A percentile compares a stretch with the other conserved stretches of the same genome.
Conservation (phyloP, 2,113 vertebrate genomes). For the Puffinus mauretanicus region DNA sequence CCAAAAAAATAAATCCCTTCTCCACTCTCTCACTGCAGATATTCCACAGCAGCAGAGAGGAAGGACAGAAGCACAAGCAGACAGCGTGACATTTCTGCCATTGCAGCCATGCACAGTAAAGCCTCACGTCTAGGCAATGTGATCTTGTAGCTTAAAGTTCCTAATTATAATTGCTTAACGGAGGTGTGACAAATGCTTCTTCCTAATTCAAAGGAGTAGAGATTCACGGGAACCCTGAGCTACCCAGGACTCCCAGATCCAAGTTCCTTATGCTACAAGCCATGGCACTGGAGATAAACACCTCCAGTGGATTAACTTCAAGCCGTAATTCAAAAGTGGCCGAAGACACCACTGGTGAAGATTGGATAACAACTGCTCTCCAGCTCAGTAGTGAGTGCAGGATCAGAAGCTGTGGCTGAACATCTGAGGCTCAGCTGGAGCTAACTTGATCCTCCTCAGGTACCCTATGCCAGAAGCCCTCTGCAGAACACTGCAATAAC, state of each 20-base stretch:
- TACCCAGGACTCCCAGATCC: neutral
- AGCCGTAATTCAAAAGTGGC: neutral
- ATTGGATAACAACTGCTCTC: neutral
- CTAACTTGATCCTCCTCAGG: neutral
- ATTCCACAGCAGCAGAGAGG: neutral
- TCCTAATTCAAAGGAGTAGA: neutral
- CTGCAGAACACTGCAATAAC: neutral
- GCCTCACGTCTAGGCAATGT: neutral
- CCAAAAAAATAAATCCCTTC: neutral
- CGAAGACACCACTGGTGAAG: neutral
- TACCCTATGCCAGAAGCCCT: neutral
- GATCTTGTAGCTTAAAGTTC: constrained; percentile 5
- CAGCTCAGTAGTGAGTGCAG: neutral
- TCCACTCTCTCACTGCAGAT: neutral
- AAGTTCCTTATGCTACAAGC: neutral
- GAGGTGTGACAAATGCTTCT: neutral
- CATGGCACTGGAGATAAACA: neutral
- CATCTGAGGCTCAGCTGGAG: neutral
- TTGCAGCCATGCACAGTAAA: neutral
- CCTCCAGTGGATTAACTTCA: neutral
- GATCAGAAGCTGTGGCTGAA: neutral
- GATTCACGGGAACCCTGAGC: neutral
- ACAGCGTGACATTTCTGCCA: neutral
- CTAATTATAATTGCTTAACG: neutral
- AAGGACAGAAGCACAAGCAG: neutral